Conservation (phyloP, 2,113 vertebrate species). For the Saguinus midas region DNA sequence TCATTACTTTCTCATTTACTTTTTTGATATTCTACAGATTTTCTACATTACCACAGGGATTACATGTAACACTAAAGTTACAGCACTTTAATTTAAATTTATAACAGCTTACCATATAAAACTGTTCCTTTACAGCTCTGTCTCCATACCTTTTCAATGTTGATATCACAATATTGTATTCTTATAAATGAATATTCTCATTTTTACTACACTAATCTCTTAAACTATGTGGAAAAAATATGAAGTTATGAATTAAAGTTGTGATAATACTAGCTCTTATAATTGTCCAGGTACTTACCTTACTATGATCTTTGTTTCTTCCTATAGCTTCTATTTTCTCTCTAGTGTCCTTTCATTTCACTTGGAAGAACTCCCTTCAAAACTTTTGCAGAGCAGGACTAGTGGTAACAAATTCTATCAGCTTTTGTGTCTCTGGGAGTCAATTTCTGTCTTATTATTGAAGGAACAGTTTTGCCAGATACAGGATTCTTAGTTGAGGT, state of each 20-base stretch:
- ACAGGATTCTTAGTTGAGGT: background rate
- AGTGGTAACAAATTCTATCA: background rate
- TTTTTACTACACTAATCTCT: background rate
- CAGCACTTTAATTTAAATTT: background rate
- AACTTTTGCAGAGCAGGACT: background rate
- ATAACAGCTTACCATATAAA: background rate
- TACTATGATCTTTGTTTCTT: background rate
- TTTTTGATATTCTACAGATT: background rate
- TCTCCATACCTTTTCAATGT: accelerated
- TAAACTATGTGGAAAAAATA: background rate
- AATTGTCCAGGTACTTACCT: background rate
- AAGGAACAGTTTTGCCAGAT: background rate
- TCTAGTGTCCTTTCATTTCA: background rate
- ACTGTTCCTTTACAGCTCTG: background rate
- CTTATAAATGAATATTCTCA: background rate
- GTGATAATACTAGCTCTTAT: background rate
- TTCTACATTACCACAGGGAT: background rate
- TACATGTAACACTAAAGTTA: background rate
- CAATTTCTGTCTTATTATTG: background rate
- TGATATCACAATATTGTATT: background rate
- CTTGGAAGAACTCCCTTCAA: background rate
- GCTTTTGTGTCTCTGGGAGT: background rate
- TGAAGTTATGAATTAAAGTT: background rate
- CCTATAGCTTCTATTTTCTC: background rate
- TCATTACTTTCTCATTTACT: background rate